A percentile compares a stretch with the other conserved stretches of the same genome.
phyloP scores from a whole-genome alignment of 1,140 invertebrate genomes.

The Sarcophaga peregrina region DNA sequence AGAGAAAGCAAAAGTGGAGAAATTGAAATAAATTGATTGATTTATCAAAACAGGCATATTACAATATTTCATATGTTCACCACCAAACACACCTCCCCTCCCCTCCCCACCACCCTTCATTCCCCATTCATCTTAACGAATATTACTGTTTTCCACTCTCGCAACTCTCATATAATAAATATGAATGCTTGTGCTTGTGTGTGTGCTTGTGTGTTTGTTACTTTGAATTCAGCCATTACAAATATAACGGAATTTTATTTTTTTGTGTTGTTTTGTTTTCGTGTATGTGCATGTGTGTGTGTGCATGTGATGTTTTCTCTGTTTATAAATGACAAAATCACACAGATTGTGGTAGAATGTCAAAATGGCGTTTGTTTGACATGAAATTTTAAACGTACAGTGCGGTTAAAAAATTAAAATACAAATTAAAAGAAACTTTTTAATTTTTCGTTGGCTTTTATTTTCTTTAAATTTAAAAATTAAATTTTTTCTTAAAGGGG shows the following conservation, averaged over 20 bases:
- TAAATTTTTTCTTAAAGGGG: too few relatives aligned
- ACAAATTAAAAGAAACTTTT: too few relatives aligned
- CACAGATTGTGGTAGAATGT: constrained; percentile 17
- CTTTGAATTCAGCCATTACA: not conserved
- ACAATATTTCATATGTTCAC: constrained; percentile 38
- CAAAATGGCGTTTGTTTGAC: not conserved
- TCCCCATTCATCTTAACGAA: too few relatives aligned
- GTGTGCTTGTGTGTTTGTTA: not conserved
- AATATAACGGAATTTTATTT: too few relatives aligned
- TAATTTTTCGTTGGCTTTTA: not conserved
- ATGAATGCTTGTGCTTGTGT: not conserved
- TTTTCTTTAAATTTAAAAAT: not conserved
- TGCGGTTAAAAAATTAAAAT: not conserved
- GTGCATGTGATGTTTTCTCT: too few relatives aligned
- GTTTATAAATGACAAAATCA: constrained; percentile 8
- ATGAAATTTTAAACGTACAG: not conserved
- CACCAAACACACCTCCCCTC: too few relatives aligned
- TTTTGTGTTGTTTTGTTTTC: too few relatives aligned
- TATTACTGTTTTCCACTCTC: too few relatives aligned
- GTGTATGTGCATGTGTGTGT: too few relatives aligned
- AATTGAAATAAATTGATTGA: constrained; percentile 39
- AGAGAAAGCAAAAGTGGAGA: not conserved
- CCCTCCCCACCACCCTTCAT: too few relatives aligned
- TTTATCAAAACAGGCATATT: constrained; percentile 36
- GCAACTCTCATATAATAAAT: too few relatives aligned